A percentile compares a stretch with the other conserved stretches of the same genome.
These are phyloP conservation scores for Thrips palmi DNA, from an alignment of 1,140 invertebrate species.

Conservation along the genomic window DNA sequence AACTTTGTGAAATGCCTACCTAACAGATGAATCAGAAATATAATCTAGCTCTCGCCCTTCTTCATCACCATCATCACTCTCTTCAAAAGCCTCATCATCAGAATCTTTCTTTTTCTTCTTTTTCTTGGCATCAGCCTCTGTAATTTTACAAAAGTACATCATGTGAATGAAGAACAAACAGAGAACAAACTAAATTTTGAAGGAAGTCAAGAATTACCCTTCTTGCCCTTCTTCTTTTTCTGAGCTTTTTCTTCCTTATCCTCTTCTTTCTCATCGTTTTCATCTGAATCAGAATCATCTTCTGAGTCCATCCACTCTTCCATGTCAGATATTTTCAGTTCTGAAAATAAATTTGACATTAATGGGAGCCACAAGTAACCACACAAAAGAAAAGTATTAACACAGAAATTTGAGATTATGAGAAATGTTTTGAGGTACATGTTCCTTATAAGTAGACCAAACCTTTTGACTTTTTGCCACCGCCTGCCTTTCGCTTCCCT, in stretches of 20 bases:
- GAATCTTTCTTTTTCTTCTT: conserved; percentile 60
- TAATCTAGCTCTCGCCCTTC: conserved; percentile 82
- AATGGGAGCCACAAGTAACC: background rate
- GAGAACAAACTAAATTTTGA: conserved; percentile 3
- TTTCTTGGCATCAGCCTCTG: conserved; percentile 7
- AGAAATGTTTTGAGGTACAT: conserved; percentile 14
- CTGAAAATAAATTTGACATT: conserved; percentile 20
- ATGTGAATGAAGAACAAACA: conserved; percentile 4
- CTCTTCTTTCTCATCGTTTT: conserved; percentile 42
- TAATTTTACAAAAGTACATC: conserved; percentile 6
- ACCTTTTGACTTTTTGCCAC: conserved; percentile 29
- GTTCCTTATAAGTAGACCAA: conserved; percentile 17
- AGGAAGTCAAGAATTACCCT: conserved; percentile 11
- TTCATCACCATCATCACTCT: conserved; percentile 91
- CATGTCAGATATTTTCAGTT: conserved; percentile 80
- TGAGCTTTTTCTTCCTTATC: conserved; percentile 43
- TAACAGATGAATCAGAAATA: conserved; percentile 63
- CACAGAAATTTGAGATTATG: background rate
- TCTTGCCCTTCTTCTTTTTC: conserved; percentile 43
- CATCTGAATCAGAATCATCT: conserved; percentile 45
- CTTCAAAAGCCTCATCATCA: conserved; percentile 78
- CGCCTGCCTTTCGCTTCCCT: conserved; percentile 32
- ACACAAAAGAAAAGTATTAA: conserved; percentile 4
- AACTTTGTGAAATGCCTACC: conserved; percentile 21
- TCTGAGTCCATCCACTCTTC: conserved; percentile 83